Conservation (phyloP, 2,888 invertebrate genomes). For the Panzeria rudis region DNA sequence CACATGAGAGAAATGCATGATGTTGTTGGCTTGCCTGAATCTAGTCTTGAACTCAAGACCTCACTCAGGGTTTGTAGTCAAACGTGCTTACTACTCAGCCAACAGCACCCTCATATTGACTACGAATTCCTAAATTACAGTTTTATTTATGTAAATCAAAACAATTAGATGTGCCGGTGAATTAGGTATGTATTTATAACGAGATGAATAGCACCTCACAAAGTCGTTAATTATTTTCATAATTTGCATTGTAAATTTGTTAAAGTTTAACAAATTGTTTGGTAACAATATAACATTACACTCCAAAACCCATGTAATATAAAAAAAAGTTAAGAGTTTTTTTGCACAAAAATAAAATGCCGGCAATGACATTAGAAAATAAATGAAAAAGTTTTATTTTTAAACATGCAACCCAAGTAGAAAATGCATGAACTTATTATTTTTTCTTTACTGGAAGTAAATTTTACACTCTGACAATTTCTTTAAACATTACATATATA, state of each 20-base stretch:
- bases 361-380: conserved; percentile 30
- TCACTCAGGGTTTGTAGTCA: too few relatives aligned
- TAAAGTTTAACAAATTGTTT: background rate
- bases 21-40: too few relatives aligned
- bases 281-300: background rate
- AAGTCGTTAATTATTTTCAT: background rate
- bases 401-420: background rate
- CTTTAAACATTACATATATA: background rate
- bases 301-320: background rate
- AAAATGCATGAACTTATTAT: background rate
- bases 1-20: too few relatives aligned
- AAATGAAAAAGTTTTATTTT: conserved; percentile 8
- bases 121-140: too few relatives aligned
- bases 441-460: conserved; percentile 30
- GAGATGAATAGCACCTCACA: background rate
- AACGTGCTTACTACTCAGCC: too few relatives aligned
- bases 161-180: too few relatives aligned
- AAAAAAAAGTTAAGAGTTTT: background rate
- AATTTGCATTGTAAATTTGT: background rate
- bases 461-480: conserved; percentile 44
- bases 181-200: too few relatives aligned
- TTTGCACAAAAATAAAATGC: background rate
- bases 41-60: too few relatives aligned
- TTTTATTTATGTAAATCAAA: too few relatives aligned
- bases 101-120: too few relatives aligned